Percentiles rank a stretch among this genome's conserved stretches.
phyloP scores from a whole-genome alignment of 92 coral and sea anemone species.

The Meandrina meandrites region DNA sequence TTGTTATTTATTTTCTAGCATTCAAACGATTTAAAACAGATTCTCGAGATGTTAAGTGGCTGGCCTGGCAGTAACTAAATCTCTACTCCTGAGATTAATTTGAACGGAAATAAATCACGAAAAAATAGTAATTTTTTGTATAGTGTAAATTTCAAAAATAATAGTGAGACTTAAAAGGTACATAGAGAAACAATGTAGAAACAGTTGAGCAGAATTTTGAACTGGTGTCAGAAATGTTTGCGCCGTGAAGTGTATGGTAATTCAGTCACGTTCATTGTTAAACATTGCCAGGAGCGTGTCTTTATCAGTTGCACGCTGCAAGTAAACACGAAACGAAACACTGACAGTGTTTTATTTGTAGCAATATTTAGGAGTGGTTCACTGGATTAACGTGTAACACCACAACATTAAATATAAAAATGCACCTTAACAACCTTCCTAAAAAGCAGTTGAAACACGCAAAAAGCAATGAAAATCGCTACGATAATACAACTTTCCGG shows the following conservation, averaged over 20 bases:
- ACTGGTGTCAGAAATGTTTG: too few species aligned
- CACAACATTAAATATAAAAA: not conserved
- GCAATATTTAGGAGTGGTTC: not conserved
- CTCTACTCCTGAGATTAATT: not conserved
- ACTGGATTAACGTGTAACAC: not conserved
- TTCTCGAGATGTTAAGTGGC: too few species aligned
- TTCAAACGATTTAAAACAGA: not conserved
- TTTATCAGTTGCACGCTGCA: not conserved
- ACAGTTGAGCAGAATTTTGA: not conserved
- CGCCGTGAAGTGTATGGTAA: not conserved
- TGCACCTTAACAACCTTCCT: not conserved
- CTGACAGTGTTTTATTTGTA: not conserved
- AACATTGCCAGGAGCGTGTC: not conserved
- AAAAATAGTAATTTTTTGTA: not conserved
- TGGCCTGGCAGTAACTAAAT: not conserved
- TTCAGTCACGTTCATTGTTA: not conserved
- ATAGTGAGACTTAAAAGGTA: not conserved
- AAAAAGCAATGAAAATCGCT: not conserved
- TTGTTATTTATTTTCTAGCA: not conserved
- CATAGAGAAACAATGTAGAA: too few species aligned
- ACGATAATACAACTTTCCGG: too few species aligned
- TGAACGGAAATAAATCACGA: not conserved
- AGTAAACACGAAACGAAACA: not conserved
- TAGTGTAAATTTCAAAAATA: not conserved
- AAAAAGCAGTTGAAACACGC: not conserved